These are phyloP conservation scores for Campoplex nolae DNA, from an alignment of 2,888 invertebrate species.

Conservation along the genomic window DNA sequence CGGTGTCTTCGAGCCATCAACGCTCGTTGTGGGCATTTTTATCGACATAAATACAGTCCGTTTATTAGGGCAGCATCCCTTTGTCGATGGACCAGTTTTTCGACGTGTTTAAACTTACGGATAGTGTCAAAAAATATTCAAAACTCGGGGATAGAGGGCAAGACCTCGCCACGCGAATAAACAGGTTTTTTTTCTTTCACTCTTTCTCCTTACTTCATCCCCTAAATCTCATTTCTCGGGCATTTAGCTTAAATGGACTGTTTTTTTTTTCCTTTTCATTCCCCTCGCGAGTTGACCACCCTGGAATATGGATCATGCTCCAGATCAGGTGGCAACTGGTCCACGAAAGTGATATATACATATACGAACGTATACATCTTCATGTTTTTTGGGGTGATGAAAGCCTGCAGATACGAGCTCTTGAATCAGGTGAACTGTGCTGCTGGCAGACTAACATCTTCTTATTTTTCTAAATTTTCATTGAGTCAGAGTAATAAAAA, in stretches of 20 bases:
- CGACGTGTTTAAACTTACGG: conserved; percentile 12
- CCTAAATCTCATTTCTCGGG: conserved; percentile 63
- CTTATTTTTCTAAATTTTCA: conserved; percentile 1
- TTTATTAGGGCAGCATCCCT: conserved; percentile 77
- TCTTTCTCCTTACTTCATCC: conserved; percentile 15
- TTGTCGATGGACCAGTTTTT: conserved; percentile 80
- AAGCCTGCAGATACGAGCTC: conserved; percentile 20
- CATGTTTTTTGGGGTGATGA: conserved; percentile 45
- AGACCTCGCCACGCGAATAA: conserved; percentile 80
- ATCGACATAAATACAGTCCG: neutral
- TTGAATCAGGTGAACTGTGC: conserved; percentile 58
- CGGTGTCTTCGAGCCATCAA: conserved; percentile 17
- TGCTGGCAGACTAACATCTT: conserved; percentile 8
- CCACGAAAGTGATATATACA: conserved; percentile 23
- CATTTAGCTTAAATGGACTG: conserved; percentile 61
- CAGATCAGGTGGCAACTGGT: conserved; percentile 79
- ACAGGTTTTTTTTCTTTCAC: conserved; percentile 78
- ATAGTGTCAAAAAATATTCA: conserved; percentile 22
- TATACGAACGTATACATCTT: neutral
- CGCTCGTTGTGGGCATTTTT: conserved; percentile 26
- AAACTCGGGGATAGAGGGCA: conserved; percentile 68
- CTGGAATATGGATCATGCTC: conserved; percentile 78
- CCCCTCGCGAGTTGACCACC: conserved; percentile 63
- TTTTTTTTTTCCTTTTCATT: conserved; percentile 14
- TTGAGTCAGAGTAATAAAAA: too few relatives aligned